Evolutionary conservation across 2,888 invertebrate genomes (phyloP).

Genomic region (Cantharis rufa): DNA sequence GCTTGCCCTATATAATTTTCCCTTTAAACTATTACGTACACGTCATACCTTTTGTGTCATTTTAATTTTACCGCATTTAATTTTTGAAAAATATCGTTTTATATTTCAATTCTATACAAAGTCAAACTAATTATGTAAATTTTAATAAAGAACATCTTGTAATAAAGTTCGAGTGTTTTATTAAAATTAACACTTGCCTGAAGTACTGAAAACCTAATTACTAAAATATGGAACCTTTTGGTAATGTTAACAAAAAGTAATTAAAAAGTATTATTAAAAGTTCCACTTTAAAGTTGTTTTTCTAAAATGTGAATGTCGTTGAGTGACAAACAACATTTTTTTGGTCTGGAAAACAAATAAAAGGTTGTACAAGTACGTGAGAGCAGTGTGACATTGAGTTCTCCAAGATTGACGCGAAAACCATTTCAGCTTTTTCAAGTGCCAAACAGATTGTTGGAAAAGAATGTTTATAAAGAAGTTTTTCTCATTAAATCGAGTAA

Average conservation of each 20-base stretch:
- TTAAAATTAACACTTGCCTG: not conserved
- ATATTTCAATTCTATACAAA: not conserved
- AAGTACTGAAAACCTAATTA: not conserved
- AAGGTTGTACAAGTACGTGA: not conserved
- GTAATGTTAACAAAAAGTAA: not conserved
- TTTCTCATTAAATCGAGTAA: not conserved
- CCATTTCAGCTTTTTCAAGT: conserved; percentile 3
- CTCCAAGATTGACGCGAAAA: conserved; percentile 1
- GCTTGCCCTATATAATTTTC: no score
- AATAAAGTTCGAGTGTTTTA: not conserved
- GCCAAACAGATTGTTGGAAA: not conserved
- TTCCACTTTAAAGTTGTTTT: not conserved
- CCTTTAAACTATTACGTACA: no score
- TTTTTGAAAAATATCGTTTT: not conserved
- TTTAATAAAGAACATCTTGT: not conserved
- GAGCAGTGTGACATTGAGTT: not conserved
- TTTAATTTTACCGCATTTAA: no score
- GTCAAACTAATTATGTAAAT: not conserved
- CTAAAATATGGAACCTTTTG: not conserved
- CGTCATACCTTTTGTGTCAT: no score
- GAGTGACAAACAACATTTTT: not conserved
- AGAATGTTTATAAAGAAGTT: not conserved
- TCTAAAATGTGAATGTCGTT: not conserved
- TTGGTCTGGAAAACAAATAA: not conserved
- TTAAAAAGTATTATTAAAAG: not conserved